These are phyloP conservation scores for Philaethria dido DNA, from an alignment of 2,888 invertebrate genomes.

Conservation along the genomic window DNA sequence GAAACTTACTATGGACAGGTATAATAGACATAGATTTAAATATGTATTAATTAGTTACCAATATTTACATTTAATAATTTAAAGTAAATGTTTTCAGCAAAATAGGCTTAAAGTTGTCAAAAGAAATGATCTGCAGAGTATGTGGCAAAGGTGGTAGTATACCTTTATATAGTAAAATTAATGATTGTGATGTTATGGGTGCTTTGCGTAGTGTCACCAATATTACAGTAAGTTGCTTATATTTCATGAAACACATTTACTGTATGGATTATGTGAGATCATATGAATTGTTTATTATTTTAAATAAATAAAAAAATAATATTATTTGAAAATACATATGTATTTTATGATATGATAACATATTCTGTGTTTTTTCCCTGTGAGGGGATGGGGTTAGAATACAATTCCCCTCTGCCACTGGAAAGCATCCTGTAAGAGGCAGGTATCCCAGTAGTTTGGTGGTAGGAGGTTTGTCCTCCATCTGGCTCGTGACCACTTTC, in stretches of 20 bases:
- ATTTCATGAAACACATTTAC: neutral
- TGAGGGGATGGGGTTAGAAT: no score
- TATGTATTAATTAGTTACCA: neutral
- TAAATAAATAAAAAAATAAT: no score
- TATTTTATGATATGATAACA: no score
- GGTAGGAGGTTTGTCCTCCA: no score
- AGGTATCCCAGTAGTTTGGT: no score
- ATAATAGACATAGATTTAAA: conserved; percentile 19
- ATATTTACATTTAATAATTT: conserved; percentile 19
- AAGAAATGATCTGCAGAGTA: conserved; percentile 72
- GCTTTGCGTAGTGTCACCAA: conserved; percentile 69
- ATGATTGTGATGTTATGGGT: conserved; percentile 68
- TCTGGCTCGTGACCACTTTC: no score
- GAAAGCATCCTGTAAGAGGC: no score
- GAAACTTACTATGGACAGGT: conserved; percentile 60
- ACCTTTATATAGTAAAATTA: conserved; percentile 66
- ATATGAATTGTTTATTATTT: neutral
- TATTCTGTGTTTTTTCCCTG: no score
- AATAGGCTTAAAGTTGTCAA: conserved; percentile 57
- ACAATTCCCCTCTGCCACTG: no score
- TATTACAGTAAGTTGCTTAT: conserved; percentile 63
- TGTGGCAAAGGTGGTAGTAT: conserved; percentile 71
- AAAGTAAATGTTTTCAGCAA: conserved; percentile 53
- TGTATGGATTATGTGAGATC: neutral
- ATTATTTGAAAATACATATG: no score